Percentiles rank a stretch among this genome's conserved stretches.
phyloP scores from a whole-genome alignment of 23 tunicate species.

The Halocynthia roretzi region DNA sequence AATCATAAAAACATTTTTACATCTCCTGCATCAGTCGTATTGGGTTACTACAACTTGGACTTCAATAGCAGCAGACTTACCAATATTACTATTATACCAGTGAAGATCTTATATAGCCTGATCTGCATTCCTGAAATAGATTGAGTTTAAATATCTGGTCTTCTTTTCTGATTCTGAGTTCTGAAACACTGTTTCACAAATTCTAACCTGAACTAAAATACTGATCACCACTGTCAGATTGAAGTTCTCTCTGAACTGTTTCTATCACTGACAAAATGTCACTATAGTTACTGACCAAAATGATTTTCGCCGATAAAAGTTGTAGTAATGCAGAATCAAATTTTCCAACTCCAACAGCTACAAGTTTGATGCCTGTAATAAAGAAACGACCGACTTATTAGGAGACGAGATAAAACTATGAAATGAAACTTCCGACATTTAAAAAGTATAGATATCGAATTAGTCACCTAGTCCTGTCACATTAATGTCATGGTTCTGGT shows the following conservation, averaged over 20 bases:
- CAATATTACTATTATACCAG: too few relatives aligned
- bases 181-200: not conserved
- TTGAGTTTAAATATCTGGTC: not conserved
- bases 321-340: not conserved
- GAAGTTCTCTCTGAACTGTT: not conserved
- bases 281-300: not conserved
- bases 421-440: too few relatives aligned
- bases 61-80: too few relatives aligned
- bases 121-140: too few relatives aligned
- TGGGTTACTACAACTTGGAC: too few relatives aligned
- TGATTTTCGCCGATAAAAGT: not conserved
- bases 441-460: too few relatives aligned
- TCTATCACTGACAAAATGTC: not conserved
- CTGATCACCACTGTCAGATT: not conserved
- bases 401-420: too few relatives aligned
- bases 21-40: too few relatives aligned
- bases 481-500: too few relatives aligned
- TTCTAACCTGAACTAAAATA: not conserved
- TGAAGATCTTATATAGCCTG: too few relatives aligned
- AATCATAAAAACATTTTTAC: too few relatives aligned
- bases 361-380: constrained; percentile 2
- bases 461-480: too few relatives aligned
- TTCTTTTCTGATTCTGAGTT: not conserved
- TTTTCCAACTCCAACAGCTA: not conserved
- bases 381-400: not conserved